Percentiles rank a stretch among this genome's conserved stretches.
These are phyloP conservation scores for Chaunax sp. DNA, from an alignment of 2,797 vertebrate genomes.

Conservation along the genomic window DNA sequence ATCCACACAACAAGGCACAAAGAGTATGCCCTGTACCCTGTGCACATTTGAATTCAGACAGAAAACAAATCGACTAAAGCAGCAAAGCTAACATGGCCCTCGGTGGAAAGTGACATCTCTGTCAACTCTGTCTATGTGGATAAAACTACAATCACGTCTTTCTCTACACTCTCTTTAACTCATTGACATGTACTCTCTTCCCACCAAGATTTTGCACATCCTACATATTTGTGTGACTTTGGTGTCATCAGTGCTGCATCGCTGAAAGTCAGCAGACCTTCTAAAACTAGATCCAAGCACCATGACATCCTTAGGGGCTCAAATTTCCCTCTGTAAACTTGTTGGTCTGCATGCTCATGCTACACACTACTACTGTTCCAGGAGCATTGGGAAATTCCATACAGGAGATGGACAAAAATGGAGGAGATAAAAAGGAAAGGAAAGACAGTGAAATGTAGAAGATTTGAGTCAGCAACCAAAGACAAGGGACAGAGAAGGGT, in stretches of 20 bases:
- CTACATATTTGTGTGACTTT: constrained; percentile 73
- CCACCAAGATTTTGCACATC: constrained; percentile 77
- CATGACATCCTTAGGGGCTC: constrained; percentile 64
- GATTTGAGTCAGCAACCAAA: constrained; percentile 74
- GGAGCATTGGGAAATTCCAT: constrained; percentile 40
- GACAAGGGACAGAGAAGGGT: constrained; percentile 50
- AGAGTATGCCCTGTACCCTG: constrained; percentile 2
- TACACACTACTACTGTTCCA: constrained; percentile 48
- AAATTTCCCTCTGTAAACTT: constrained; percentile 78
- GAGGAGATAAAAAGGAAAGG: constrained; percentile 19
- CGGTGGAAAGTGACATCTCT: constrained; percentile 64
- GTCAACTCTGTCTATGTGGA: constrained; percentile 65
- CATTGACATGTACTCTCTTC: constrained; percentile 72
- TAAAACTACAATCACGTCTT: constrained; percentile 66
- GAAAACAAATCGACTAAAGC: constrained; percentile 74
- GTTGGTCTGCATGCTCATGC: constrained; percentile 66
- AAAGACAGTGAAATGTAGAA: constrained; percentile 48
- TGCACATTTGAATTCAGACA: constrained; percentile 52
- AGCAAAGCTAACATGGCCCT: constrained; percentile 54
- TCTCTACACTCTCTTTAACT: constrained; percentile 58
- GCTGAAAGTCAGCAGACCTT: constrained; percentile 80
- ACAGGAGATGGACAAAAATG: constrained; percentile 42
- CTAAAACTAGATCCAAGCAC: constrained; percentile 72
- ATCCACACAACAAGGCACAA: neutral
- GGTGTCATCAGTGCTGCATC: constrained; percentile 74